phyloP scores from a whole-genome alignment of 2,888 invertebrate genomes.

The Drosophila kokeensis region DNA sequence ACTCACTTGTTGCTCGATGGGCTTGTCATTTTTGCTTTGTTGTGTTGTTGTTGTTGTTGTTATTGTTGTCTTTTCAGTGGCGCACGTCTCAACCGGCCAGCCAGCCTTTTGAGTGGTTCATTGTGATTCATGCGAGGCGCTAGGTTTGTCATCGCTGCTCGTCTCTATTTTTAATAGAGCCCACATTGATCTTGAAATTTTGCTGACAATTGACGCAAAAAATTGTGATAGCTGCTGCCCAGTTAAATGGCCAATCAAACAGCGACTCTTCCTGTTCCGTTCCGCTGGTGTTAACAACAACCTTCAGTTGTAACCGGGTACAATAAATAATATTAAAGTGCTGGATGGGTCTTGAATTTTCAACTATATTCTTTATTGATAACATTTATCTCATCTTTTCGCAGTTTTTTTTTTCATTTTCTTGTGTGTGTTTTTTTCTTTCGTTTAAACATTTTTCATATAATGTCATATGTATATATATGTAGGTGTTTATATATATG shows the following conservation, averaged over 20 bases:
- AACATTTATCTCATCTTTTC: conserved; percentile 74
- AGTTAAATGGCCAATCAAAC: conserved; percentile 23
- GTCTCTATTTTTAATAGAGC: conserved; percentile 53
- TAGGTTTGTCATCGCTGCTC: conserved; percentile 25
- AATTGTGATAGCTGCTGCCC: conserved; percentile 24
- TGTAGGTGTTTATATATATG: conserved; percentile 35
- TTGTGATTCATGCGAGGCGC: conserved; percentile 69
- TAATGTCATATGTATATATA: conserved; percentile 65
- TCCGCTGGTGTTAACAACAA: conserved; percentile 10
- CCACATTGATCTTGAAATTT: conserved; percentile 76
- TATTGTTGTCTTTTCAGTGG: conserved; percentile 13
- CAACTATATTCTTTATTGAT: conserved; percentile 82
- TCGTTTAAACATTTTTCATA: conserved; percentile 66
- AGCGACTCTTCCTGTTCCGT: conserved; percentile 69
- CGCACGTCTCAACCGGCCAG: conserved; percentile 33
- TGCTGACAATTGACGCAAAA: conserved; percentile 59
- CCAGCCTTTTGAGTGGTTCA: conserved; percentile 44
- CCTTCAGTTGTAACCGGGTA: conserved; percentile 47
- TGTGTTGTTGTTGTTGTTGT: conserved; percentile 7
- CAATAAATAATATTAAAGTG: conserved; percentile 20
- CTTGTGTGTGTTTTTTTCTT: conserved; percentile 23
- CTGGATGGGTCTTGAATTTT: conserved; percentile 63
- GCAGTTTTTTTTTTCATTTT: conserved; percentile 56
- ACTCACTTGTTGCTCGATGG: conserved; percentile 28
- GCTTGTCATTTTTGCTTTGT: conserved; percentile 34